A percentile compares a stretch with the other conserved stretches of the same genome.
These are phyloP conservation scores for Aselliscus stoliczkanus DNA, from an alignment of 2,797 vertebrate genomes.

Conservation along the genomic window DNA sequence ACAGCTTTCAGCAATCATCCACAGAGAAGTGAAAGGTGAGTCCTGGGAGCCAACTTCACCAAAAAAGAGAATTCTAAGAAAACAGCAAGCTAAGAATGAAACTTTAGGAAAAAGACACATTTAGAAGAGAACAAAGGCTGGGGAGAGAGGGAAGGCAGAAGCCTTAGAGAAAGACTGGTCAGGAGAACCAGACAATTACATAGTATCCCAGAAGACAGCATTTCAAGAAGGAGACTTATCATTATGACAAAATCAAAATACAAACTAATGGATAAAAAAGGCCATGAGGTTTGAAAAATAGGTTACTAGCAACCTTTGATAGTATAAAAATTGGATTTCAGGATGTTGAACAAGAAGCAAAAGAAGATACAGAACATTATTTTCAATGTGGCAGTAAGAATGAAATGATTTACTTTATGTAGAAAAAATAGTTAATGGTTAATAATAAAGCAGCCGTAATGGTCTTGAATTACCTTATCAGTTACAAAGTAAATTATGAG, in stretches of 20 bases:
- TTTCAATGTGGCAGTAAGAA: conserved; percentile 34
- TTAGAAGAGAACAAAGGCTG: neutral
- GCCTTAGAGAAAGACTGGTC: neutral
- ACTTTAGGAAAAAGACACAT: neutral
- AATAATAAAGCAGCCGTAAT: conserved; percentile 15
- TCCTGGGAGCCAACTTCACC: neutral
- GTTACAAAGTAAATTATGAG: neutral
- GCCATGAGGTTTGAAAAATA: neutral
- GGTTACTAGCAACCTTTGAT: neutral
- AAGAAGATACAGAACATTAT: neutral
- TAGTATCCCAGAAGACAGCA: neutral
- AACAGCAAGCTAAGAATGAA: conserved; percentile 14
- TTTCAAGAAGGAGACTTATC: neutral
- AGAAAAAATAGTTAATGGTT: neutral
- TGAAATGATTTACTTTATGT: neutral
- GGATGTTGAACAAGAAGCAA: neutral
- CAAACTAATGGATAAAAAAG: neutral
- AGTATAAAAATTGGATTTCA: conserved; percentile 8
- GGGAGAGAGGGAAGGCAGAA: neutral
- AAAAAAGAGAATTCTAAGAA: conserved; percentile 16
- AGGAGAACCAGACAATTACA: neutral
- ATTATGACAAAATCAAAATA: conserved; percentile 6
- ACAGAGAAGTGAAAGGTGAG: neutral
- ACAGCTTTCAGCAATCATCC: neutral
- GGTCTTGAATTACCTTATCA: conserved; percentile 16